Base-by-base conservation (phyloP, 2,888 invertebrate species). In the Nephrotoma appendiculata region DNA sequence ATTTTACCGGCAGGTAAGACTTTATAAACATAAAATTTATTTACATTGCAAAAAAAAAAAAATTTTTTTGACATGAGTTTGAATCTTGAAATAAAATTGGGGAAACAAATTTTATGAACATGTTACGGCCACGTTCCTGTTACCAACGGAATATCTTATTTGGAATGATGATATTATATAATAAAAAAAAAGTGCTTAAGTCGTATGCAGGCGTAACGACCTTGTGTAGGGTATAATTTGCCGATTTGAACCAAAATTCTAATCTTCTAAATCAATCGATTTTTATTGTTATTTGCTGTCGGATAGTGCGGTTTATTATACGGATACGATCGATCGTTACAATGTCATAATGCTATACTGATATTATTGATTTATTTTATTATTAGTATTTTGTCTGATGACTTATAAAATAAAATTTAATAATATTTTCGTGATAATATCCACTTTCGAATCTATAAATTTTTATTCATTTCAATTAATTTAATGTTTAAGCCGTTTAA, bases 1-100 rank as follows among this genome's bases (percentile, higher is more conserved):
- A 93, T 94, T 89, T 89, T 96, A 91, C 95, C 95, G 91, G 94
- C 95, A 93, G 95, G 95, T 95, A 94, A 94, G 94, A 91, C 84
- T 83, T 85, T 41, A 83, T 86, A 15, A 5, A 52, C 52, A 85
- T 31, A 31, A 83, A 83, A 57, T 41, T 57, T 45, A 43, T 1
- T 41, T 84, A 45, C n/a, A 45, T 87, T 87, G 31, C 31, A 31
- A 31, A 31, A 31, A 31, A 31, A 31, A 31, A 31, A 31, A 15
- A 12, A 41, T 87, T 83, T n/a, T n/a, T 71, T 71, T 71, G 71
- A 71, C 71, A 71, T 71, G 71, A 71, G 71, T 71, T 71, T 71
- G 71, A 71, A 7, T 31, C 31, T 7, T 11, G 31, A 31, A 31
- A 71, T 71, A 71, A 71, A 71, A 71, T 31, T 71, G 71, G 52